Percentiles rank a stretch among this genome's conserved stretches.
phyloP scores from a whole-genome alignment of 2,113 vertebrate genomes.

The Puffinus mauretanicus region DNA sequence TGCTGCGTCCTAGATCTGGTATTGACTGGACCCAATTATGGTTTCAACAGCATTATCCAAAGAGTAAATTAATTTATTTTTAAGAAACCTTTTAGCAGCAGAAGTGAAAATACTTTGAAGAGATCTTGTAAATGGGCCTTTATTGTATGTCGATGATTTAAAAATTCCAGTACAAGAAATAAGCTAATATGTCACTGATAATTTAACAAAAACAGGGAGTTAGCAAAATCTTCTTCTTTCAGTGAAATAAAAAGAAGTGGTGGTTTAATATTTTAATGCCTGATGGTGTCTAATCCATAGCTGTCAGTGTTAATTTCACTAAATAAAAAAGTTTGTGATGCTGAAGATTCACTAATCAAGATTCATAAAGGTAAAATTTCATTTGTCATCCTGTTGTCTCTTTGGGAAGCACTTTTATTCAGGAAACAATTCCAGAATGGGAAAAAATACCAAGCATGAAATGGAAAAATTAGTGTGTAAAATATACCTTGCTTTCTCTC shows the following conservation, averaged over 20 bases:
- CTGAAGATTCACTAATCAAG: conserved; percentile 56
- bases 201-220: neutral
- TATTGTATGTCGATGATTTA: neutral
- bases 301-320: conserved; percentile 48
- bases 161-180: neutral
- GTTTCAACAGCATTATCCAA: neutral
- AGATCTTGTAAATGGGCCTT: neutral
- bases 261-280: conserved; percentile 35
- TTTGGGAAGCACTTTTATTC: conserved; percentile 17
- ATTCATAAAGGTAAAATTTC: conserved; percentile 49
- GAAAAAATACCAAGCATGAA: neutral
- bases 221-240: neutral
- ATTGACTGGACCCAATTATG: neutral
- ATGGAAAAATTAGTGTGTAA: neutral
- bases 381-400: conserved; percentile 35
- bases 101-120: neutral
- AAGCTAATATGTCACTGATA: neutral
- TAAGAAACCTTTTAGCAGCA: neutral
- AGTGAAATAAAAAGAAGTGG: neutral
- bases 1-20: neutral
- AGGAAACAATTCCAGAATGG: neutral
- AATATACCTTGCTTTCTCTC: neutral
- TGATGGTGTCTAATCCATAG: conserved; percentile 35
- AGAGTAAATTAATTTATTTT: neutral
- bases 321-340: conserved; percentile 1